Evolutionary conservation across 2,113 vertebrate genomes (phyloP).

Genomic region (Alaudala cheleensis): DNA sequence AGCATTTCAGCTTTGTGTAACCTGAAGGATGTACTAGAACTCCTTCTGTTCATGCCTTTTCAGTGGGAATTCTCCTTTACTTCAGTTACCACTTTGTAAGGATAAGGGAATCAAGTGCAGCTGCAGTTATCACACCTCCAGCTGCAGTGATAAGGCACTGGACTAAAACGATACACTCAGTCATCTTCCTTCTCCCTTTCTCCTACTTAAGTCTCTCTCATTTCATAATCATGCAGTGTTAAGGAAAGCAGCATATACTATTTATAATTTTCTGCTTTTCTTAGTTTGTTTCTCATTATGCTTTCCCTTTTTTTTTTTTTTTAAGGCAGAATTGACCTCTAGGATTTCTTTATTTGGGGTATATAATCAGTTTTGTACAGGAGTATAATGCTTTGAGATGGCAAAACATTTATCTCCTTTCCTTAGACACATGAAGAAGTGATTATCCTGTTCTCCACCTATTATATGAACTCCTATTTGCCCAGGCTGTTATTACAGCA

Average conservation of each 20-base stretch:
- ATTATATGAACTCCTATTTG: background rate
- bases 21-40: background rate
- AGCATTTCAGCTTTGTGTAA: background rate
- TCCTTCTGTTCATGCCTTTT: background rate
- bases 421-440: background rate
- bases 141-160: background rate
- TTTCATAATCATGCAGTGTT: background rate
- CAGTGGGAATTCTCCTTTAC: background rate
- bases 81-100: background rate
- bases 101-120: background rate
- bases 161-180: background rate
- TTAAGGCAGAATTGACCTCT: background rate
- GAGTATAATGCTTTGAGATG: background rate
- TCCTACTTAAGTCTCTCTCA: background rate
- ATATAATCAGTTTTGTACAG: background rate
- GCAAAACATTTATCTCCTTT: background rate
- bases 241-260: background rate
- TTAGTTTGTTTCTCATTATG: background rate
- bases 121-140: background rate
- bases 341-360: background rate
- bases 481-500: background rate
- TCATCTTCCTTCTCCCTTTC: background rate
- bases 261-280: background rate
- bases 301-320: background rate
- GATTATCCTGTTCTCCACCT: background rate